phyloP scores from a whole-genome alignment of 2,797 vertebrate species.

The Pachyuromys duprasi region DNA sequence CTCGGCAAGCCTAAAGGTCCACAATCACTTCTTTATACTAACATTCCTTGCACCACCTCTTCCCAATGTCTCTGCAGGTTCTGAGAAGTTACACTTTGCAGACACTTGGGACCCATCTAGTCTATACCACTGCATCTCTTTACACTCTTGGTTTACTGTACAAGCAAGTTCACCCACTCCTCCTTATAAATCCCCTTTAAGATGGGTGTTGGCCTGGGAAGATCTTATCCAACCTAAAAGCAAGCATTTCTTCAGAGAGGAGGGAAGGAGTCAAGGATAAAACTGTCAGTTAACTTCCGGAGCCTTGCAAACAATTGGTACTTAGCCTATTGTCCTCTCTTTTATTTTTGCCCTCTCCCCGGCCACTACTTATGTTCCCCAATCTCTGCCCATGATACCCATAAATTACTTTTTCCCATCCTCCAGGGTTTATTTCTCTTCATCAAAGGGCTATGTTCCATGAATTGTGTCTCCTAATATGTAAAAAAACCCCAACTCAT shows the following conservation, averaged over 20 bases:
- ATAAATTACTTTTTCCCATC: not conserved
- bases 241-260: not conserved
- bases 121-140: not conserved
- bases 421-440: not conserved
- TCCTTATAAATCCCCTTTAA: not conserved
- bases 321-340: too few relatives aligned
- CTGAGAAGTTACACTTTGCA: not conserved
- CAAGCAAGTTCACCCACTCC: not conserved
- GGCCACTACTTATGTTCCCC: not conserved
- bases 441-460: not conserved
- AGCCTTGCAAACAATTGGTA: fast-evolving
- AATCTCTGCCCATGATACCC: not conserved
- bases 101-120: not conserved
- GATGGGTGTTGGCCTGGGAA: not conserved
- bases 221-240: not conserved
- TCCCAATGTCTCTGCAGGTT: not conserved
- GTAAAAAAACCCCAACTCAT: not conserved
- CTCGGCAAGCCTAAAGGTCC: not conserved
- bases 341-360: too few relatives aligned
- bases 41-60: not conserved
- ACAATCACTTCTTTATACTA: not conserved
- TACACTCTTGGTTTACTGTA: not conserved
- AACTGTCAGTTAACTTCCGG: not conserved
- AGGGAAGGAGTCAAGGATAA: not conserved
- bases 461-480: not conserved